Evolutionary conservation across 30 jellyfish, hydroid and myxozoan genomes (phyloP).

Genomic region (Mastigias papua): DNA sequence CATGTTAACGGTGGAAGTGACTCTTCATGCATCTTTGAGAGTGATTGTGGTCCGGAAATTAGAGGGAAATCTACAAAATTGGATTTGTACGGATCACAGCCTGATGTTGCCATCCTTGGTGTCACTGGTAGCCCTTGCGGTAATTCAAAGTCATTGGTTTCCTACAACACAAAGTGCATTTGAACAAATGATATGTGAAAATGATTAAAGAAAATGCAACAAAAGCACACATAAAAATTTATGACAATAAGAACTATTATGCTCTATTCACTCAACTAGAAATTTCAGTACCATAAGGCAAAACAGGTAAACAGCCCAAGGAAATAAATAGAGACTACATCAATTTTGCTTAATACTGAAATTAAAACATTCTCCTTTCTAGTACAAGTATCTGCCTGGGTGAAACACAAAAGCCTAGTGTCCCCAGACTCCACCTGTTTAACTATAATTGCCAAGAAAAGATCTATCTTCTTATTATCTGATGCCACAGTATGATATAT

Average conservation of each 20-base stretch:
- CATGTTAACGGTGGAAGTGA: constrained; percentile 34
- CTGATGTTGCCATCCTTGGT: constrained; percentile 65
- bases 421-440: no score
- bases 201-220: background rate
- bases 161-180: constrained; percentile 16
- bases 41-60: constrained; percentile 9
- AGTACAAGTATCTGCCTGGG: no score
- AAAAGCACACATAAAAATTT: background rate
- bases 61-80: constrained; percentile 32
- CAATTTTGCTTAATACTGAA: no score
- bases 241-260: background rate
- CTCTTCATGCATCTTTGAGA: constrained; percentile 16
- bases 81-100: constrained; percentile 57
- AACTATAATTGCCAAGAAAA: no score
- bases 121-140: constrained; percentile 81
- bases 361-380: no score
- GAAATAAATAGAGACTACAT: no score
- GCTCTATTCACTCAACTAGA: no score
- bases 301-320: no score
- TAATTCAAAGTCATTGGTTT: constrained; percentile 63
- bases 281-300: no score
- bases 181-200: background rate
- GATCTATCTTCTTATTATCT: no score
- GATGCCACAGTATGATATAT: no score
- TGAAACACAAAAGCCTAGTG: no score